These are phyloP conservation scores for Tarsius wallacei DNA, from an alignment of 2,797 vertebrate genomes.

Conservation along the genomic window DNA sequence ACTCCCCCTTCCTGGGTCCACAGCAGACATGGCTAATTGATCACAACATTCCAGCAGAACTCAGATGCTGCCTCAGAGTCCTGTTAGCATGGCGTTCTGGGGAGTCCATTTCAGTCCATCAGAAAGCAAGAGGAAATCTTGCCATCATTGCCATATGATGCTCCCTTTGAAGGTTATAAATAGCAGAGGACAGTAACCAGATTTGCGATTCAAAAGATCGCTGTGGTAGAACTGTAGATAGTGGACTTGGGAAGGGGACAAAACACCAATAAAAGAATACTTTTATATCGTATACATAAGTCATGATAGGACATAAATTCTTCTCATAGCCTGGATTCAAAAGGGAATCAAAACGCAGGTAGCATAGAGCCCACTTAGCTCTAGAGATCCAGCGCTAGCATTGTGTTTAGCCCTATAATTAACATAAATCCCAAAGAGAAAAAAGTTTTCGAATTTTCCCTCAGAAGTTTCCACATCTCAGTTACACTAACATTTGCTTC, in stretches of 20 bases:
- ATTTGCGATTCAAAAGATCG: constrained; percentile 41
- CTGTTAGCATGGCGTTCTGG: not conserved
- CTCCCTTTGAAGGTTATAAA: not conserved
- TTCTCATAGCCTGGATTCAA: not conserved
- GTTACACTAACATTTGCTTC: constrained; percentile 57
- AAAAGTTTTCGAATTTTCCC: not conserved
- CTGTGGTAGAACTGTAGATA: not conserved
- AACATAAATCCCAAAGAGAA: not conserved
- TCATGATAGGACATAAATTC: not conserved
- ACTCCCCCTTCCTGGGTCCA: not conserved
- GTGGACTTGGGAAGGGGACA: not conserved
- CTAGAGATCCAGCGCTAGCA: not conserved
- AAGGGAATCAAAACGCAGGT: not conserved
- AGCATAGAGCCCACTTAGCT: fast-evolving
- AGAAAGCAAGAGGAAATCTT: not conserved
- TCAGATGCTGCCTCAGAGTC: not conserved
- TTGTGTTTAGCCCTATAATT: not conserved
- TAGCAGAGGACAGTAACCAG: not conserved
- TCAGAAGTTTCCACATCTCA: constrained; percentile 4
- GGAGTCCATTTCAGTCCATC: not conserved
- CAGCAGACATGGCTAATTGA: not conserved
- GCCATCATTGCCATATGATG: not conserved
- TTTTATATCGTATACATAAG: not conserved
- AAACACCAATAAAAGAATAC: not conserved
- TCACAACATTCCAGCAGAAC: not conserved